These are phyloP conservation scores for Vidua macroura DNA, from an alignment of 2,113 vertebrate genomes.

Conservation along the genomic window DNA sequence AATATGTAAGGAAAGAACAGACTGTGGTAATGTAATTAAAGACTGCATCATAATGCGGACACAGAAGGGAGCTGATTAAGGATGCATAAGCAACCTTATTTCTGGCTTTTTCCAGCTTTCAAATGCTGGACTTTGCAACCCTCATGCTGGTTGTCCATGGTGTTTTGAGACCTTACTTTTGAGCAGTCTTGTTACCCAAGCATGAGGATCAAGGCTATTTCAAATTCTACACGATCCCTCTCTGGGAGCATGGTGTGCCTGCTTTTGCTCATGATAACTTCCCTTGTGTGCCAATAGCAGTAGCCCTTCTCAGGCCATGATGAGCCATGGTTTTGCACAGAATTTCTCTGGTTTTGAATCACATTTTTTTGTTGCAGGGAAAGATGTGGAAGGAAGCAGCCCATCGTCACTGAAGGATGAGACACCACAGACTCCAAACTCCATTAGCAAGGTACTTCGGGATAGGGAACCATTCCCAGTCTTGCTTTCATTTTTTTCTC, in stretches of 20 bases:
- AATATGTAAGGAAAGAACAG: slow-evolving; percentile 13
- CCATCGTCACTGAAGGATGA: slow-evolving; percentile 78
- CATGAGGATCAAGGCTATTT: background rate
- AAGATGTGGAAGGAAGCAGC: slow-evolving; percentile 83
- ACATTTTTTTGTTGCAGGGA: slow-evolving; percentile 76
- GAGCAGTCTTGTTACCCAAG: background rate
- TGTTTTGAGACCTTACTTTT: background rate
- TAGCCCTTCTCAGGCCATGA: background rate
- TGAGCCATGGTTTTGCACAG: background rate
- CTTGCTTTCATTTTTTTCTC: background rate
- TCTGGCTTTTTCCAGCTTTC: background rate
- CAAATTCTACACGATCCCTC: background rate
- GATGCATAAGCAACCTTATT: background rate
- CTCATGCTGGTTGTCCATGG: background rate
- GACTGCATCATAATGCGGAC: background rate
- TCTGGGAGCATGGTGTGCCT: background rate
- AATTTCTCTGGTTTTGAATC: background rate
- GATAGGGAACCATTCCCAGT: background rate
- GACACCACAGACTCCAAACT: slow-evolving; percentile 84
- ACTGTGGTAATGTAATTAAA: slow-evolving; percentile 44
- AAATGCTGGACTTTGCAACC: background rate
- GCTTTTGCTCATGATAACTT: background rate
- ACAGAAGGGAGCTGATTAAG: slow-evolving; percentile 6
- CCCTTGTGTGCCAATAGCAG: background rate
- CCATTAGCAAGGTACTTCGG: slow-evolving; percentile 80